These are phyloP conservation scores for Smithornis capensis DNA, from an alignment of 2,113 vertebrate genomes.

Conservation along the genomic window DNA sequence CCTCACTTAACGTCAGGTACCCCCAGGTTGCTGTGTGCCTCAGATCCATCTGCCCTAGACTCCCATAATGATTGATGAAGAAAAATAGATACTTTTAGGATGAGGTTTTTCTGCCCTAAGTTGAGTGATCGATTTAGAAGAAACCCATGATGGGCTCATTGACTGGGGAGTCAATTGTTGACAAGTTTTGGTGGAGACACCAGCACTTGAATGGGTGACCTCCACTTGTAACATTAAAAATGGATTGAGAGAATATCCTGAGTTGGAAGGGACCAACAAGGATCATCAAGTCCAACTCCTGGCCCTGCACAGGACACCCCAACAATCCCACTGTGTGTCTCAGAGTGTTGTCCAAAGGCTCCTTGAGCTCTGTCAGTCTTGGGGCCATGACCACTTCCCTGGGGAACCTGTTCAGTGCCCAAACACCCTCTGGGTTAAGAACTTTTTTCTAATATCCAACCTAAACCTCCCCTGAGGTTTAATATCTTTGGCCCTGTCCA, in stretches of 20 bases:
- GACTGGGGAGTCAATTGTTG: neutral
- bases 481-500: neutral
- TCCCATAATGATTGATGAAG: neutral
- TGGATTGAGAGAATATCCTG: neutral
- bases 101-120: neutral
- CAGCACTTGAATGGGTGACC: neutral
- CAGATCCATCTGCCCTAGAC: fast-evolving
- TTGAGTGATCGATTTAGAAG: neutral
- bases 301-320: neutral
- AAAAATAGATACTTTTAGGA: neutral
- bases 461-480: neutral
- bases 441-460: neutral
- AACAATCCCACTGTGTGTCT: neutral
- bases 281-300: neutral
- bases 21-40: fast-evolving
- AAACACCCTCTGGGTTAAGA: no score
- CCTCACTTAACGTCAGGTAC: neutral
- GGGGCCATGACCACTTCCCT: neutral
- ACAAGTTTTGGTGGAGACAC: neutral
- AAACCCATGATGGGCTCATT: fast-evolving
- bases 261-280: neutral
- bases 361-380: neutral
- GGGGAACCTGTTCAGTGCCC: neutral
- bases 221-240: fast-evolving
- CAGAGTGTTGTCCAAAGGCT: neutral